These are phyloP conservation scores for Macropis europaea DNA, from an alignment of 2,888 invertebrate genomes.

Conservation along the genomic window DNA sequence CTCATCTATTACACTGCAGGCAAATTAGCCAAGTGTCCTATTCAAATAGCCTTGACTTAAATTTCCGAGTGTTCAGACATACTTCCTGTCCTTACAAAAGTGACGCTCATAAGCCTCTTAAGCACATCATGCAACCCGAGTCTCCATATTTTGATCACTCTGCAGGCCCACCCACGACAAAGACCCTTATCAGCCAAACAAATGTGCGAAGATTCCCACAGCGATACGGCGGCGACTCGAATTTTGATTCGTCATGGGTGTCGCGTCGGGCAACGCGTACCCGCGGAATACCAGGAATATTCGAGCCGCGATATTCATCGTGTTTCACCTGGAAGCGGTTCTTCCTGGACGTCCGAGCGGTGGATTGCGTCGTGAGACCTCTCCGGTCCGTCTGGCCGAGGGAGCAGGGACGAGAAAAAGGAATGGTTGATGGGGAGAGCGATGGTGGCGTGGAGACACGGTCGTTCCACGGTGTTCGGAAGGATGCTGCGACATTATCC, in stretches of 20 bases:
- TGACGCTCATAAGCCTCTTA: too few relatives aligned
- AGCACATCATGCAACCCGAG: too few relatives aligned
- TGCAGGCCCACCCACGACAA: too few relatives aligned
- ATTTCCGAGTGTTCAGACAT: too few relatives aligned
- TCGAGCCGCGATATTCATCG: conserved; percentile 1
- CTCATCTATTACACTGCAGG: too few relatives aligned
- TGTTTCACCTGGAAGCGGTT: neutral
- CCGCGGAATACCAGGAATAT: conserved; percentile 18
- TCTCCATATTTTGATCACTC: too few relatives aligned
- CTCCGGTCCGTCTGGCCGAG: conserved; percentile 5
- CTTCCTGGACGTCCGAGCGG: conserved; percentile 22
- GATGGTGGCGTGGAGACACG: conserved; percentile 56
- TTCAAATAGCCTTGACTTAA: too few relatives aligned
- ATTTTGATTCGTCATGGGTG: conserved; percentile 3
- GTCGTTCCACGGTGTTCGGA: conserved; percentile 55
- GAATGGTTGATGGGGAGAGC: conserved; percentile 20
- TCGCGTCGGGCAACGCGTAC: neutral
- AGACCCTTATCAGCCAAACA: too few relatives aligned
- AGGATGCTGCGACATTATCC: conserved; percentile 65
- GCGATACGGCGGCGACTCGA: conserved; percentile 12
- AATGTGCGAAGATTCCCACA: too few relatives aligned
- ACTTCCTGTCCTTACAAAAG: too few relatives aligned
- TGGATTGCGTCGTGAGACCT: conserved; percentile 9
- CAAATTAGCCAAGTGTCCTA: too few relatives aligned
- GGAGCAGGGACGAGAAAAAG: neutral